A percentile compares a stretch with the other conserved stretches of the same genome.
These are phyloP conservation scores for Brachionus manjavacas DNA, from an alignment of 1,140 invertebrate species.

Conservation along the genomic window DNA sequence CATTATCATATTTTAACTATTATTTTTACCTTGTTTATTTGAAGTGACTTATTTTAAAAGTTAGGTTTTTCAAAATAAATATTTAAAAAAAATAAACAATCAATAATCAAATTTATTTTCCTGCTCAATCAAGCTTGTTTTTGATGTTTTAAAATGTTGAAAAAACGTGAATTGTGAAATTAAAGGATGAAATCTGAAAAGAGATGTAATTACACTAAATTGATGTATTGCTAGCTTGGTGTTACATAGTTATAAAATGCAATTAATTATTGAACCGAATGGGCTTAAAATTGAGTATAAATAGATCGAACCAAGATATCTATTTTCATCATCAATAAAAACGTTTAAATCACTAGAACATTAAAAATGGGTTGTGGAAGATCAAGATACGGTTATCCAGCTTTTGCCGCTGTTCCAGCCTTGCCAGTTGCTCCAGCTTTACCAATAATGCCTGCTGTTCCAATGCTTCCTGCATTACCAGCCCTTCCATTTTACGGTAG, in stretches of 20 bases:
- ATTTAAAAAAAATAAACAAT: not conserved
- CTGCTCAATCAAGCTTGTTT: not conserved
- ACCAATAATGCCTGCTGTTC: not conserved
- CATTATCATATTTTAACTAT: not conserved
- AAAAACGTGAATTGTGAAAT: not conserved
- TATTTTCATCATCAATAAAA: not conserved
- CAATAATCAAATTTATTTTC: not conserved
- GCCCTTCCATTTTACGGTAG: not conserved
- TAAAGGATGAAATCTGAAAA: not conserved
- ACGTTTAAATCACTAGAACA: not conserved
- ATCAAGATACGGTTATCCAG: not conserved
- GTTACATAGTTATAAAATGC: not conserved
- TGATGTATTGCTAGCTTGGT: not conserved
- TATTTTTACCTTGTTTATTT: no score
- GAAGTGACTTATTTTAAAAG: not conserved
- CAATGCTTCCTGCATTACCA: not conserved
- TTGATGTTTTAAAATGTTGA: not conserved
- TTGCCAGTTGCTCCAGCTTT: not conserved
- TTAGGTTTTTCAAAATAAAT: not conserved
- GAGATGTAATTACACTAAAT: not conserved
- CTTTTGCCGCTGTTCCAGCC: not conserved
- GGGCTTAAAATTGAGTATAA: not conserved
- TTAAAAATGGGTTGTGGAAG: not conserved
- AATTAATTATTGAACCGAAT: not conserved
- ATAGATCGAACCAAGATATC: not conserved